Conservation (phyloP, 2,797 vertebrate species). For the Erethizon dorsatum region DNA sequence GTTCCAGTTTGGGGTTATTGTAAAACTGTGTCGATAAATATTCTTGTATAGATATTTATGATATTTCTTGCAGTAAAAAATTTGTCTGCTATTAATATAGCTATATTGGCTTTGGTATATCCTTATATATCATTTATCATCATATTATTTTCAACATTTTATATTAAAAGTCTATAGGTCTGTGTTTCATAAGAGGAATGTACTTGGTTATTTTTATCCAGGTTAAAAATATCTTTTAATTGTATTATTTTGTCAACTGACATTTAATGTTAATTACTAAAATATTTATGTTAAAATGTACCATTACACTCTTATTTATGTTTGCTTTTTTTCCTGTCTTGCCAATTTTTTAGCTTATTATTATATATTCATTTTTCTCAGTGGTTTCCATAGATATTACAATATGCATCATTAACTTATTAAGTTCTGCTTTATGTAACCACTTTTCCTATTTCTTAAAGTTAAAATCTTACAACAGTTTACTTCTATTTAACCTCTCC, state of each 20-base stretch:
- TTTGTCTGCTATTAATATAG: background rate
- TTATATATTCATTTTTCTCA: background rate
- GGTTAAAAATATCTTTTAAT: background rate
- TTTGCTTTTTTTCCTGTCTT: background rate
- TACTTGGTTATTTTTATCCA: conserved; percentile 2
- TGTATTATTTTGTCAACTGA: background rate
- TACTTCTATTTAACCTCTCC: background rate
- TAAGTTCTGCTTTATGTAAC: background rate
- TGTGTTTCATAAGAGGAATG: background rate
- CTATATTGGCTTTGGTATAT: background rate
- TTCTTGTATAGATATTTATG: background rate
- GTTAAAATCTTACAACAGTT: background rate
- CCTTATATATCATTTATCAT: background rate
- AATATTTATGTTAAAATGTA: background rate
- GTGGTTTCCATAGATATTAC: background rate
- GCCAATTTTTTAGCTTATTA: background rate
- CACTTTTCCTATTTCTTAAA: background rate
- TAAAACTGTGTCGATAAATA: background rate
- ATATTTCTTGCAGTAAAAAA: background rate
- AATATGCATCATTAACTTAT: background rate
- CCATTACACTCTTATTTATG: background rate
- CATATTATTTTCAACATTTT: background rate
- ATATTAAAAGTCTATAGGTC: background rate
- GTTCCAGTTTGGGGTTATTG: background rate
- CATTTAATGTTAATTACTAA: conserved; percentile 43